Conservation (phyloP, 1,140 invertebrate genomes). For the Macrocentrus cingulum region DNA sequence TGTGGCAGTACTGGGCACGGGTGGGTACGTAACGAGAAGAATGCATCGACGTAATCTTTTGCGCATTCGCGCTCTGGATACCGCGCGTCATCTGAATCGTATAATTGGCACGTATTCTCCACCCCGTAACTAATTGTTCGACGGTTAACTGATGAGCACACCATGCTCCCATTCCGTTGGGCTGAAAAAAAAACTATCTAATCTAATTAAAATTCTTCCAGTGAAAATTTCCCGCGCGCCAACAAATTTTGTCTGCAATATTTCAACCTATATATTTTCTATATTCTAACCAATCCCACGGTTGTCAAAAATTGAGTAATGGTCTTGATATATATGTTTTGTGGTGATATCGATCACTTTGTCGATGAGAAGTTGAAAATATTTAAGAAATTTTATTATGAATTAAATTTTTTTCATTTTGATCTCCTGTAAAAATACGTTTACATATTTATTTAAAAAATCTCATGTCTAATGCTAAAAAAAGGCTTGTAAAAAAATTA, state of each 20-base stretch:
- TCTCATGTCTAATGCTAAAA: no score
- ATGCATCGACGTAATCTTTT: conserved; percentile 25
- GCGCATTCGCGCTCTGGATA: conserved; percentile 45
- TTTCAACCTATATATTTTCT: neutral
- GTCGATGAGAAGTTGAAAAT: no score
- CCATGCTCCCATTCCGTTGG: conserved; percentile 8
- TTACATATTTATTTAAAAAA: no score
- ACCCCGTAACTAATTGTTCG: conserved; percentile 46
- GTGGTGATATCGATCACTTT: no score
- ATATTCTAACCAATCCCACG: neutral
- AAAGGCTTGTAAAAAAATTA: no score
- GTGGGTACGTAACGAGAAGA: conserved; percentile 20
- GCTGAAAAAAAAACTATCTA: neutral
- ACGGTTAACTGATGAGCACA: conserved; percentile 12
- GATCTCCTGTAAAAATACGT: no score
- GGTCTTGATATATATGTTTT: no score
- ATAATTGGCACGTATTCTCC: conserved; percentile 44
- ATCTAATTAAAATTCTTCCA: neutral
- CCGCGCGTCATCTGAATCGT: conserved; percentile 41
- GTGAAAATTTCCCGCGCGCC: neutral
- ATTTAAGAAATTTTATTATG: no score
- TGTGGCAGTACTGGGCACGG: conserved; percentile 12
- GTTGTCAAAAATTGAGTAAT: no score
- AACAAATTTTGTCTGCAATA: neutral
- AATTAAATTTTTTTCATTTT: no score